A percentile compares a stretch with the other conserved stretches of the same genome.
Conservation (phyloP, 2,797 vertebrate genomes). For the Helicolenus hilgendorfi region DNA sequence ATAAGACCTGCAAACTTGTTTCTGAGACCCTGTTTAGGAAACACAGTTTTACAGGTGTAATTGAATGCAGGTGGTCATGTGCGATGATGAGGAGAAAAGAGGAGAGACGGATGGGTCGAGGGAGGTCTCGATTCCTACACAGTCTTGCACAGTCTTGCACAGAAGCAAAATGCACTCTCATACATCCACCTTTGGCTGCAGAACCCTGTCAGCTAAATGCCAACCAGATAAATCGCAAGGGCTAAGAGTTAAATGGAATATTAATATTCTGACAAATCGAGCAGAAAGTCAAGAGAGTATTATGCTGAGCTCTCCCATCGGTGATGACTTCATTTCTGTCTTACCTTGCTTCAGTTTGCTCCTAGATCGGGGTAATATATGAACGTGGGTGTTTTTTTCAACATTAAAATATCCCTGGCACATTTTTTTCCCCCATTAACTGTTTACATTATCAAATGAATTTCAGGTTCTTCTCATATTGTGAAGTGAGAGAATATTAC, state of each 20-base stretch:
- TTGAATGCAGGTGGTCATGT: constrained; percentile 9
- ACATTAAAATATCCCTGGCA: neutral
- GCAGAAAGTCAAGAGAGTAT: constrained; percentile 71
- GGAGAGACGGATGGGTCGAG: neutral
- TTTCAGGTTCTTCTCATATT: neutral
- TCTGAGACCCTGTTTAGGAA: constrained; percentile 16
- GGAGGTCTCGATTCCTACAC: neutral
- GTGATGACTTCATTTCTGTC: constrained; percentile 60
- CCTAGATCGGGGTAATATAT: neutral
- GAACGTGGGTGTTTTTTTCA: neutral
- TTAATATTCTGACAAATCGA: constrained; percentile 80
- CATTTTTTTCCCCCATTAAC: neutral
- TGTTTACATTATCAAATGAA: neutral
- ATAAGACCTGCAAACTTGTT: neutral
- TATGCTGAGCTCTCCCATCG: constrained; percentile 54
- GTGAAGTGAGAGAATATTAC: neutral
- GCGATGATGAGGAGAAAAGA: neutral
- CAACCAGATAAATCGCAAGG: constrained; percentile 78
- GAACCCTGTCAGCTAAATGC: constrained; percentile 70
- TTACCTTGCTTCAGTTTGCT: constrained; percentile 37
- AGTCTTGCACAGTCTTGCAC: neutral
- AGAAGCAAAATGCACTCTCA: neutral
- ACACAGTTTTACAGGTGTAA: constrained; percentile 8
- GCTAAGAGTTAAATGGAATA: constrained; percentile 71
- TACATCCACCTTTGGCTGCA: constrained; percentile 54